Evolutionary conservation across 2,797 vertebrate species (phyloP).

Genomic region (Setipinna tenuifilis): DNA sequence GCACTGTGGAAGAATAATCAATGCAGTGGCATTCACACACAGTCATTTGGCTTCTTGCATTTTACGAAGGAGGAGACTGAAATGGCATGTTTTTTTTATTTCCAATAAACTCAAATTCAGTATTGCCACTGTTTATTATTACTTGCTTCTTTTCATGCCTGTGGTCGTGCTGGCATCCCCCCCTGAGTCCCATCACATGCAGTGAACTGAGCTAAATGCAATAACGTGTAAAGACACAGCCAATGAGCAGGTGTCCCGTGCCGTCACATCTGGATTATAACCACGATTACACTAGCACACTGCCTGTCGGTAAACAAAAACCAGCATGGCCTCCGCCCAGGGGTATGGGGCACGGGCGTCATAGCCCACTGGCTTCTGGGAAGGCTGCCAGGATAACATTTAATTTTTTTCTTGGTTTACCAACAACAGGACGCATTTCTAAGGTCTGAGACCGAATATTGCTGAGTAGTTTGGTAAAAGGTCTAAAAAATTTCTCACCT

Average conservation of each 20-base stretch:
- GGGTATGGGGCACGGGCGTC: not conserved
- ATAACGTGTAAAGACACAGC: not conserved
- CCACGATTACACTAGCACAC: not conserved
- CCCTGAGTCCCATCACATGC: not conserved
- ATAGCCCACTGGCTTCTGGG: constrained; percentile 12
- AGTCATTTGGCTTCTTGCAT: not conserved
- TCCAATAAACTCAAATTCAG: not conserved
- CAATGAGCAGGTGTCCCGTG: not conserved
- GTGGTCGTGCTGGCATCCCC: not conserved
- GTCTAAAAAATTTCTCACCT: not conserved
- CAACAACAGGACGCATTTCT: not conserved
- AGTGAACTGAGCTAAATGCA: not conserved
- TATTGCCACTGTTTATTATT: not conserved
- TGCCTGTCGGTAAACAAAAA: constrained; percentile 10
- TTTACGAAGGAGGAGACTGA: not conserved
- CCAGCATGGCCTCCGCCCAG: not conserved
- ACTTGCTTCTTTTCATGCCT: not conserved
- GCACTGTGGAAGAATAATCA: not conserved
- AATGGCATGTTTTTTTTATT: not conserved
- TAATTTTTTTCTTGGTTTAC: not conserved
- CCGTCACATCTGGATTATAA: constrained; percentile 14
- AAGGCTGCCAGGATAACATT: not conserved
- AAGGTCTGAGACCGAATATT: not conserved
- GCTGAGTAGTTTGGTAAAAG: not conserved
- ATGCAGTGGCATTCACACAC: not conserved